phyloP scores from a whole-genome alignment of 2,888 invertebrate species.

The Ceraclea dissimilis region DNA sequence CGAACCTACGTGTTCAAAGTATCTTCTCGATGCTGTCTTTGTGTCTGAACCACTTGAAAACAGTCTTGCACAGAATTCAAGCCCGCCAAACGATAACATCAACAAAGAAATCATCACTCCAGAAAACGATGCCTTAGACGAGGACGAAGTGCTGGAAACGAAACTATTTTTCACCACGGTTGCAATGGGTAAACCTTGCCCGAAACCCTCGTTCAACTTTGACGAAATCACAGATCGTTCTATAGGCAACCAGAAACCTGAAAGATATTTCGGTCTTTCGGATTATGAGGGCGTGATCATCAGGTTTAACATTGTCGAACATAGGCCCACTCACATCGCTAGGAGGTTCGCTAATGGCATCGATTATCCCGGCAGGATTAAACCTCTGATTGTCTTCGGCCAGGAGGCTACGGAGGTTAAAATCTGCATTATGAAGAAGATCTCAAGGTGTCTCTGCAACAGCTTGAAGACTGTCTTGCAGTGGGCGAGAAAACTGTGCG shows the following conservation, averaged over 20 bases:
- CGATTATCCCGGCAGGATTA: conserved; percentile 18
- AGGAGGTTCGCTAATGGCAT: conserved; percentile 17
- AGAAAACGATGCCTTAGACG: too few species aligned
- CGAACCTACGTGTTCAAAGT: neutral
- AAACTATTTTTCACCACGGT: conserved; percentile 2
- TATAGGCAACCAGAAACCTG: conserved; percentile 26
- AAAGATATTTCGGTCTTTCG: conserved; percentile 37
- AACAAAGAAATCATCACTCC: too few species aligned
- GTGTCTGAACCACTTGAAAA: neutral
- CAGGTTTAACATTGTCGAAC: conserved; percentile 21
- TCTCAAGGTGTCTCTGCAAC: conserved; percentile 3
- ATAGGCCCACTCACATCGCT: conserved; percentile 8
- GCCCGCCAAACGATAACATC: too few species aligned
- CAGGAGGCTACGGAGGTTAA: neutral
- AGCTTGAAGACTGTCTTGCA: conserved; percentile 1
- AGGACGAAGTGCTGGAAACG: neutral
- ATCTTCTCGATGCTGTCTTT: neutral
- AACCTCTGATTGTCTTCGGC: conserved; percentile 1
- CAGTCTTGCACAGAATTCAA: neutral
- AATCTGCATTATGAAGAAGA: neutral
- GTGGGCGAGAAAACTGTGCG: conserved; percentile 5
- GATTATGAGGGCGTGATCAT: conserved; percentile 32
- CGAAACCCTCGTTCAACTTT: neutral
- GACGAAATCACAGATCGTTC: conserved; percentile 1
- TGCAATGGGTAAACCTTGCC: conserved; percentile 5